Evolutionary conservation across 2,888 invertebrate species (phyloP), one percentile per base, ranked within the genome.

Genomic region (Acleris holmiana): DNA sequence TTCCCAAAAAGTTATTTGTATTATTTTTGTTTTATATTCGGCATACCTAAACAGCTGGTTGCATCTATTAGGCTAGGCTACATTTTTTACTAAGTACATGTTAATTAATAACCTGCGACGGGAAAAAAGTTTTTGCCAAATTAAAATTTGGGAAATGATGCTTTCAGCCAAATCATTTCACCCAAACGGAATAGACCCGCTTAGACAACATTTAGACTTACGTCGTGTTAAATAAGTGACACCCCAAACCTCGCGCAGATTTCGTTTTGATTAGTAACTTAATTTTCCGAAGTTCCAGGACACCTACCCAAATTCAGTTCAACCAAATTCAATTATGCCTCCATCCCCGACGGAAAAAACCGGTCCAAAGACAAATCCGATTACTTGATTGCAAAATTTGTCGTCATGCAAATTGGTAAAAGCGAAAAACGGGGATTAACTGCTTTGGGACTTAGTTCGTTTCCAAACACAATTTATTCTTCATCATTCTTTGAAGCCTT

Each of bases 381-480:
- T 86, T 84, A 84, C 78, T 75, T 83, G 82, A 85, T 85, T 85
- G 82, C 76, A 67, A 77, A 78, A 75, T 74, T 71, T 61, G 64
- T 69, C 69, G 61, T 68, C 68, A 56, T 67, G 68, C 61, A 66
- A 68, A 72, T 68, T 66, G 46, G 61, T 48, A 66, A 69, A 71
- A 70, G 67, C 61, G 48, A 47, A 57, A 21, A 62, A 58, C 41
- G 46, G 51, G 55, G 49, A 61, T 53, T 65, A 59, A 56, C 61
- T 56, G 62, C 61, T 62, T 64, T 53, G 40, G 60, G 53, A 54
- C 62, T 65, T 59, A 61, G 66, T 67, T 67, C 41, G 47, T 61
- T 50, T 50, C 35, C 57, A 57, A 66, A 68, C 61, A 47, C 53
- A 61, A 67, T 68, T 68, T 66, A 40, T 25, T 46, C 44, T 55